Base-by-base conservation (phyloP, 30 jellyfish, hydroid and myxozoan species). In the Hydractinia symbiolongicarpus region DNA sequence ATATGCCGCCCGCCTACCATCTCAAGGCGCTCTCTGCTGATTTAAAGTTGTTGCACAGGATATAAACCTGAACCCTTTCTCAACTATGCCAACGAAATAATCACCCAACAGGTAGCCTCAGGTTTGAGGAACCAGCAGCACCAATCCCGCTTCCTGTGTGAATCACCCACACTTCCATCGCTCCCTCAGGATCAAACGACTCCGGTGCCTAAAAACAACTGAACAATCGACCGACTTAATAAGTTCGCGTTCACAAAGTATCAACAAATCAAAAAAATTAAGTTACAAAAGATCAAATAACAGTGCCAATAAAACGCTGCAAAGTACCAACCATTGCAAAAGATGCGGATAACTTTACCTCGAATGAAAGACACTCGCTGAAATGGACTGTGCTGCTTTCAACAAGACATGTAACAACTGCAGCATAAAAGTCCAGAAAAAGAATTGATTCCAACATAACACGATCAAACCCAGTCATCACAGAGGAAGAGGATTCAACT, bases 1-100 rank as follows among this genome's bases (percentile, higher is more conserved):
- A 68, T 68, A 68, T 30, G 78, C 3, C 69, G 69, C 69, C 69
- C 69, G 69, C 69, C 69, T 58, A 3, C 69, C 3, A 13, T 58
- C 69, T 13, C 69, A 58, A 11, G 69, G 1, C 19, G 69, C 3
- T 58, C 3, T 58, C 15, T 58, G 69, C 3, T 16, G 3, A 16
- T 58, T 58, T 3, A 58, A 58, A 58, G 1, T 58, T 16, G 69
- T 13, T 58, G 3, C 19, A 16, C 69, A 58, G 69, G 3, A 13
- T 3, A n/a, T 30, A 30, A 30, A 2, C 44, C 44, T 30, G 44
- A 30, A 30, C 44, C 2, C 44, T 30, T 30, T 16, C 3, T 58
- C 69, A 58, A 58, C 3, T 58, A 58, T 58, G 15, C 69, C 69
- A 3, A 58, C 69, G 69, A 58, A 13, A 58, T 58, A 3, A 58